phyloP scores from a whole-genome alignment of 2,888 invertebrate genomes.

The Escarpia spicata region DNA sequence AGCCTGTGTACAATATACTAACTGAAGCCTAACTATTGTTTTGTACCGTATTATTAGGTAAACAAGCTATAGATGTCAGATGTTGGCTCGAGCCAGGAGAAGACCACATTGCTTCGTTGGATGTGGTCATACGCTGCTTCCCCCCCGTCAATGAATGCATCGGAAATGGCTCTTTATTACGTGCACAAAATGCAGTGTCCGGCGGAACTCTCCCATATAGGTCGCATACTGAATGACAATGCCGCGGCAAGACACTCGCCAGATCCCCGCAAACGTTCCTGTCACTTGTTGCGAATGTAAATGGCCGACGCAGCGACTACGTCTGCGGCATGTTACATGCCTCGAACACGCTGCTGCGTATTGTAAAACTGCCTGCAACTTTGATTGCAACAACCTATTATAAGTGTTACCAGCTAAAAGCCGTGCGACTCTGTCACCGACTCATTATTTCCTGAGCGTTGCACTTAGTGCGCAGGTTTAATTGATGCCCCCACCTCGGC shows the following conservation, averaged over 20 bases:
- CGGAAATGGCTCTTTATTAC: background rate
- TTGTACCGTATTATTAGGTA: too few relatives aligned
- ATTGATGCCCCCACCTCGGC: background rate
- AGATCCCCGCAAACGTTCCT: background rate
- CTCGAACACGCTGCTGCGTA: background rate
- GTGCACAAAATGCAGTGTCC: background rate
- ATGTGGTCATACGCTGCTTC: background rate
- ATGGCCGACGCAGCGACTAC: background rate
- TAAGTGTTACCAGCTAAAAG: background rate
- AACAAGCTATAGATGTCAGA: background rate
- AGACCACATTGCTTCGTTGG: background rate
- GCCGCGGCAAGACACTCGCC: background rate
- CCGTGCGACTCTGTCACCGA: background rate
- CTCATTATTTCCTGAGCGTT: background rate
- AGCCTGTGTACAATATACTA: too few relatives aligned
- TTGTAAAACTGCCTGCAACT: slow-evolving; percentile 5
- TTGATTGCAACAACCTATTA: slow-evolving; percentile 9
- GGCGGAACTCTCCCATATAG: background rate
- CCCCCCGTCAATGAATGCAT: background rate
- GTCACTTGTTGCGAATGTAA: slow-evolving; percentile 13
- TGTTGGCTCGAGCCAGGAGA: background rate
- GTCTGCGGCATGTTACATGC: background rate
- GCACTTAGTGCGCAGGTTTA: background rate
- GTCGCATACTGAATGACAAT: background rate
- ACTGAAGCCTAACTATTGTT: too few relatives aligned